Conservation (phyloP, 2,797 vertebrate genomes). For the Sibirionetta formosa region DNA sequence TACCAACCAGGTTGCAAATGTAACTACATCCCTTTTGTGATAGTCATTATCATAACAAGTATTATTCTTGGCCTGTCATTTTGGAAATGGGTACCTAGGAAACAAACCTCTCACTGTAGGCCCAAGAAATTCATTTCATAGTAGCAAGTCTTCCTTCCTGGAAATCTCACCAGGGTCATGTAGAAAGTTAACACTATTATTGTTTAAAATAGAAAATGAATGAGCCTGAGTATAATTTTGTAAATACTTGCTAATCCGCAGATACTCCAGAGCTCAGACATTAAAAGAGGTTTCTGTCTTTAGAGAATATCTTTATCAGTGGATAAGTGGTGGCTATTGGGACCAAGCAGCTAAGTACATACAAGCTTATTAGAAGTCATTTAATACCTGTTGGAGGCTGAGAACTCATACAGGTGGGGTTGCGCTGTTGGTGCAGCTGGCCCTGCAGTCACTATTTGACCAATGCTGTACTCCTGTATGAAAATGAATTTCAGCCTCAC, state of each 20-base stretch:
- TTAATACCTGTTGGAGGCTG: neutral
- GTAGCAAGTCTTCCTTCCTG: neutral
- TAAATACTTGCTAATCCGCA: neutral
- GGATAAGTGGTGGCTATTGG: neutral
- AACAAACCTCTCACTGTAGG: neutral
- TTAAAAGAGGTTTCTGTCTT: neutral
- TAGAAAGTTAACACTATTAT: neutral
- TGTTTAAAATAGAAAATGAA: neutral
- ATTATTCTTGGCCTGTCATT: neutral
- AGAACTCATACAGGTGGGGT: neutral
- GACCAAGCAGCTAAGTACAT: neutral
- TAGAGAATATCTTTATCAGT: neutral
- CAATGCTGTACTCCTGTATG: neutral
- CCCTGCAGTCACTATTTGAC: neutral
- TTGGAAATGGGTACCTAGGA: neutral
- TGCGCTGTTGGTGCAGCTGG: neutral
- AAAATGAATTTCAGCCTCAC: neutral
- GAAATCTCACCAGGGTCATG: neutral
- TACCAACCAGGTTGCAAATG: neutral
- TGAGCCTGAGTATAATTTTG: neutral
- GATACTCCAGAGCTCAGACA: neutral
- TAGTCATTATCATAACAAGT: neutral
- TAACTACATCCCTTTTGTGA: neutral
- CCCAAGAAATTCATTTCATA: neutral
- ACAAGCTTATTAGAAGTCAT: neutral